These are phyloP conservation scores for Latrodectus elegans DNA, from an alignment of 2,888 invertebrate genomes.

Conservation along the genomic window DNA sequence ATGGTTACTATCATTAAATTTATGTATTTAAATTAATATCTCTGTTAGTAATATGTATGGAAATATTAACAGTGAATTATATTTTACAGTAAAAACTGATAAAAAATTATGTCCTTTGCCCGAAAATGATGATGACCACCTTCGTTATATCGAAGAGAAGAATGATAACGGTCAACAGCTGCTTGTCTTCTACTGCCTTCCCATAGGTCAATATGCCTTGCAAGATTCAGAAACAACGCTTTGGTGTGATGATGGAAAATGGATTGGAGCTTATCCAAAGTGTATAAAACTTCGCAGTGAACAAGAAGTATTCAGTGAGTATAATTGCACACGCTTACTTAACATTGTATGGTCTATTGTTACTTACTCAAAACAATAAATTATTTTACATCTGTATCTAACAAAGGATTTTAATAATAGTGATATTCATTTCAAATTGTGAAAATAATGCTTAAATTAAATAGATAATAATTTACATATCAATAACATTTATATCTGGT, in stretches of 20 bases:
- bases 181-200: conserved; percentile 28
- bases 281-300: conserved; percentile 6
- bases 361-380: too few species aligned
- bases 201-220: conserved; percentile 33
- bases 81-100: neutral
- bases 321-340: too few species aligned
- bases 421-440: too few species aligned
- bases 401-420: too few species aligned
- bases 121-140: neutral
- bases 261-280: conserved; percentile 19
- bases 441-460: too few species aligned
- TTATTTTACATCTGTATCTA: too few species aligned
- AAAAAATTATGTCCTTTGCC: conserved; percentile 5
- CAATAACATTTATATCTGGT: too few species aligned
- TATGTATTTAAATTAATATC: too few species aligned
- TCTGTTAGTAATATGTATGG: neutral
- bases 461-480: too few species aligned
- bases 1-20: too few species aligned
- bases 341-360: too few species aligned
- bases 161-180: neutral
- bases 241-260: conserved; percentile 4
- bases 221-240: neutral
- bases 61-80: neutral
- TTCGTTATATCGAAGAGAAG: neutral
- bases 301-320: conserved; percentile 18